Base-by-base conservation (phyloP, 2,113 vertebrate species). In the Turdus rufiventris region DNA sequence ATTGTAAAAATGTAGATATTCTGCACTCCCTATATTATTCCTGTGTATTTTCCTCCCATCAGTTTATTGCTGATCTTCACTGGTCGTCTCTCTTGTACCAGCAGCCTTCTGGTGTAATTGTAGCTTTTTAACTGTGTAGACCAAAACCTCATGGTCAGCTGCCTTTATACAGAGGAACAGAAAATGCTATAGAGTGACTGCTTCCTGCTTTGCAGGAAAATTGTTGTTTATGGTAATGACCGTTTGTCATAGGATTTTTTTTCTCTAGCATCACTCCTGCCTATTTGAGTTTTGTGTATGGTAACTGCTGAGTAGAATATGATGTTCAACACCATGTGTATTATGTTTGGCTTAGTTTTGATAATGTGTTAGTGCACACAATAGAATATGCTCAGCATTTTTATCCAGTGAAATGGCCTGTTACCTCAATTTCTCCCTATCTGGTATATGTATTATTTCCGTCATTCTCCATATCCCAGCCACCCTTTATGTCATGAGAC, bases 1-100 rank as follows among this genome's bases (percentile, higher is more conserved):
- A 8, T 45, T 71, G 40, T 53, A 34, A 56, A 71, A 81, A 54
- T n/a, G 26, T 6, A 66, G 36, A 36, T 53, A 9, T 78, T 62
- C 11, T 4, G 1, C 18, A 14, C 2, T 3, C 1, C 3, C 8
- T 4, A 9, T 26, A 3, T 9, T 50, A 33, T 82, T 72, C 43
- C 34, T 67, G 18, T 58, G 10, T n/a, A 24, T 84, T 92, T 68
- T 75, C 42, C 18, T 77, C 8, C 26, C 16, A 16, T 75, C 14
- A 21, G 10, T 65, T 89, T 1, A 0, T 33, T 90, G 48, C 57
- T 88, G 13, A 36, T 80, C 18, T 36, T 38, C 28, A 4, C 21
- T 73, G n/a, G 7, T 70, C 66, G 21, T 48, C 38, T 85, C 21
- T 65, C 29, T 78, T 67, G n/a, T 29, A n/a, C 1, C 63, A 71